Evolutionary conservation across 2,797 vertebrate species (phyloP).

Genomic region (Tarsius wallacei): DNA sequence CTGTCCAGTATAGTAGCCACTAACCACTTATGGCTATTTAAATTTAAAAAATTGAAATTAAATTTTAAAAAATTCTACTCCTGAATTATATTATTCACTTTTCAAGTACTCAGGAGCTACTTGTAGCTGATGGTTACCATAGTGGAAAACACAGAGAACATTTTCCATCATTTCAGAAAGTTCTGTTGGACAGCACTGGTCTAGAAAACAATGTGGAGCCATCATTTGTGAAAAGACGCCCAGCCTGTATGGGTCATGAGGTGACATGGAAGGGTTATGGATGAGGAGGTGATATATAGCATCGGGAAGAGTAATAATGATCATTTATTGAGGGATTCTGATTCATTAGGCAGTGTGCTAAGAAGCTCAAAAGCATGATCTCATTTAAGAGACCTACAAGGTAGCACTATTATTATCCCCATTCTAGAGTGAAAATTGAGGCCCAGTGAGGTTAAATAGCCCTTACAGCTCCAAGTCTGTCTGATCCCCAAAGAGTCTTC

Average conservation of each 20-base stretch:
- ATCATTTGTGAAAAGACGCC: not conserved
- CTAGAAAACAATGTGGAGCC: not conserved
- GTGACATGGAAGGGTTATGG: not conserved
- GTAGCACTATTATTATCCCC: not conserved
- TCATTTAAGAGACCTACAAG: not conserved
- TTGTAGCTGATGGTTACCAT: no score
- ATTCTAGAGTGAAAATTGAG: not conserved
- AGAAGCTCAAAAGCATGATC: not conserved
- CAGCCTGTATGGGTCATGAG: not conserved
- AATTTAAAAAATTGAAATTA: constrained; percentile 20
- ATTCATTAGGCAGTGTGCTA: not conserved
- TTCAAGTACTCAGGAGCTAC: not conserved
- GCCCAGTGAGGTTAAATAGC: not conserved
- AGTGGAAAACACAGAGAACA: not conserved
- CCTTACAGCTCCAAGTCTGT: not conserved
- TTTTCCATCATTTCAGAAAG: not conserved
- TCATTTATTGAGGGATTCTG: not conserved
- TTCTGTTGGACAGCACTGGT: not conserved
- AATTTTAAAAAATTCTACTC: not conserved
- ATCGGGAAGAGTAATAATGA: not conserved
- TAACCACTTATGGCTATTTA: not conserved
- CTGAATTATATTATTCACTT: not conserved
- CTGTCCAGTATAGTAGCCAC: not conserved
- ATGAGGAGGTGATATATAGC: not conserved
- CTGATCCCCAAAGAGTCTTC: not conserved